phyloP scores from a whole-genome alignment of 2,113 vertebrate species.

The Rhombomys opimus region DNA sequence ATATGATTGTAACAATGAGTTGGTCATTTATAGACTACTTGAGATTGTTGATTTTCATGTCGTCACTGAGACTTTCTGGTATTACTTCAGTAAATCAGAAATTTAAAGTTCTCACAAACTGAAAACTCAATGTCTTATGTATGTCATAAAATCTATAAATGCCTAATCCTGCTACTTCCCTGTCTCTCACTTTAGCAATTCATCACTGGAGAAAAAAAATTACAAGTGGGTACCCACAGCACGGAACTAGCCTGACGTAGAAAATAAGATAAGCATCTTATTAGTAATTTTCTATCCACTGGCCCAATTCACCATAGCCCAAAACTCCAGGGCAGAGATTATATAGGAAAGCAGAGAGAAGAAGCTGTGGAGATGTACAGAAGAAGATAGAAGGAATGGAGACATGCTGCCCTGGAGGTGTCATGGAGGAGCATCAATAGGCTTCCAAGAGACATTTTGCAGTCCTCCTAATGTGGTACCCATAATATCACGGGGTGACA shows the following conservation, averaged over 20 bases:
- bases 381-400: background rate
- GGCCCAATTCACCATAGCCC: background rate
- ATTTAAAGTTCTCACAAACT: conserved; percentile 20
- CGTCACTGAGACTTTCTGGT: background rate
- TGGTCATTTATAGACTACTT: background rate
- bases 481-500: background rate
- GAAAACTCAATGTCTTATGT: background rate
- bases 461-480: background rate
- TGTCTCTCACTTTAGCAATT: conserved; percentile 9
- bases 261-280: background rate
- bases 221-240: background rate
- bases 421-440: background rate
- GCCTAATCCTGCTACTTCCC: background rate
- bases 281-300: background rate
- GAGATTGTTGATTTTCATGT: background rate
- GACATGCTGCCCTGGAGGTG: background rate
- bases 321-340: background rate
- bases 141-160: background rate
- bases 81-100: conserved; percentile 29
- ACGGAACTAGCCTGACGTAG: background rate
- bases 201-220: background rate
- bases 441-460: background rate
- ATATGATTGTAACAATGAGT: background rate
- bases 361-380: background rate
- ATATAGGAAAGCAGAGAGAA: background rate